A percentile compares a stretch with the other conserved stretches of the same genome.
Conservation (phyloP, 2,888 invertebrate genomes). For the Cephonodes hylas region DNA sequence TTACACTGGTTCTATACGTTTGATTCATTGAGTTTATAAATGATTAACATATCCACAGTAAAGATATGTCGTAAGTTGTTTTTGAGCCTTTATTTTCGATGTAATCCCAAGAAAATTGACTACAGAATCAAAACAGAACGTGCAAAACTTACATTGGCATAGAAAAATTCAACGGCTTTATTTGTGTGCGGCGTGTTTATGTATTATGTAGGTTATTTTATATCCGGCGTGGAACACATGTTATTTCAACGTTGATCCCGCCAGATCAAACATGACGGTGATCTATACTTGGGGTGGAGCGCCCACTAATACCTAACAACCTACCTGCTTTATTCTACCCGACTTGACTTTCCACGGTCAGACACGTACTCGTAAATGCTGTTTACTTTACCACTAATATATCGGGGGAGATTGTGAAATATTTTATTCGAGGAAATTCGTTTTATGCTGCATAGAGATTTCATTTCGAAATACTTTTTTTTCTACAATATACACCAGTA, state of each 20-base stretch:
- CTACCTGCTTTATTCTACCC: constrained; percentile 25
- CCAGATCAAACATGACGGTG: constrained; percentile 42
- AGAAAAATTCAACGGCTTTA: background rate
- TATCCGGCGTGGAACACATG: constrained; percentile 37
- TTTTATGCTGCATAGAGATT: too few species aligned
- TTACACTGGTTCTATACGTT: too few species aligned
- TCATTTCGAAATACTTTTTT: too few species aligned
- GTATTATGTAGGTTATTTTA: constrained; percentile 34
- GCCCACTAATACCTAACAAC: constrained; percentile 22
- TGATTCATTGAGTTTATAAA: too few species aligned
- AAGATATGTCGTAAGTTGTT: too few species aligned
- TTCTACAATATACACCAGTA: too few species aligned
- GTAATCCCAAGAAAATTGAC: background rate
- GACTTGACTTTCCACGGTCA: constrained; percentile 22
- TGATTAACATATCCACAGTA: too few species aligned
- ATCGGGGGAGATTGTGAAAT: background rate
- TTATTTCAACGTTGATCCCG: constrained; percentile 40
- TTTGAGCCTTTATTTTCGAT: too few species aligned
- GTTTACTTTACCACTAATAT: background rate
- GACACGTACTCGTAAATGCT: constrained; percentile 1
- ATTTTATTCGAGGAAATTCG: background rate
- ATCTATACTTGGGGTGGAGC: constrained; percentile 30
- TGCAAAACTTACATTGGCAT: too few species aligned
- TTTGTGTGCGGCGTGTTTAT: constrained; percentile 21
- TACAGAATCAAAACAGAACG: background rate